phyloP scores from a whole-genome alignment of 1,140 invertebrate genomes.

The Caenorhabditis remanei region DNA sequence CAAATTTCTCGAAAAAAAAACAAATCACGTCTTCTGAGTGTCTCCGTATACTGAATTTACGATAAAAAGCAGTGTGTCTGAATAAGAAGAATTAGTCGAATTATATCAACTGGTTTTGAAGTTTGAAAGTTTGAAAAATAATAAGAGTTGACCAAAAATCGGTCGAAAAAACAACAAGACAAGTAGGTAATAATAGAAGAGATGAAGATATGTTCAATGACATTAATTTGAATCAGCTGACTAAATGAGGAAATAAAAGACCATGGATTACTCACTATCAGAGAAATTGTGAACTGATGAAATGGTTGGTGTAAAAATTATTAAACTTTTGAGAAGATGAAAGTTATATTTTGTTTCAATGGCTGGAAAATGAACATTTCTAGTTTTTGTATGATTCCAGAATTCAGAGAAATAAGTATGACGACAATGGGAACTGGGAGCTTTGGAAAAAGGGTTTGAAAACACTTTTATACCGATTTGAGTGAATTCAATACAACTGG shows the following conservation, averaged over 20 bases:
- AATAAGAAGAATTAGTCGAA: slow-evolving; percentile 25
- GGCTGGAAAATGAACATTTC: no score
- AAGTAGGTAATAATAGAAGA: slow-evolving; percentile 23
- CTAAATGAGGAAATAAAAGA: not conserved
- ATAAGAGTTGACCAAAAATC: slow-evolving; percentile 12
- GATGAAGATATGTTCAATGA: slow-evolving; percentile 27
- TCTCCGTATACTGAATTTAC: slow-evolving; percentile 18
- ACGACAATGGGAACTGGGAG: no score
- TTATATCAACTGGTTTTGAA: slow-evolving; percentile 49
- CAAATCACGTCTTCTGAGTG: slow-evolving; percentile 18
- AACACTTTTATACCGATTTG: no score
- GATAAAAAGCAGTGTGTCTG: not conserved
- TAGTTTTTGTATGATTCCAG: no score
- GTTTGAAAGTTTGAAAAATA: slow-evolving; percentile 2
- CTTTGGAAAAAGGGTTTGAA: no score
- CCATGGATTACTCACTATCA: no score
- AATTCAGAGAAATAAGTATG: no score
- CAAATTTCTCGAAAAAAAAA: slow-evolving; percentile 21
- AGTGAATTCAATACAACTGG: no score
- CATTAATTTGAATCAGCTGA: not conserved
- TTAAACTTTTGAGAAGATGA: no score
- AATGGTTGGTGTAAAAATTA: no score
- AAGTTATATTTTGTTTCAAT: no score
- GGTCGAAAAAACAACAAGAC: slow-evolving; percentile 11
- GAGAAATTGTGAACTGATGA: no score